Evolutionary conservation across 2,113 vertebrate genomes (phyloP), one percentile per base, ranked within the genome.

Genomic region (Oenanthe melanoleuca): DNA sequence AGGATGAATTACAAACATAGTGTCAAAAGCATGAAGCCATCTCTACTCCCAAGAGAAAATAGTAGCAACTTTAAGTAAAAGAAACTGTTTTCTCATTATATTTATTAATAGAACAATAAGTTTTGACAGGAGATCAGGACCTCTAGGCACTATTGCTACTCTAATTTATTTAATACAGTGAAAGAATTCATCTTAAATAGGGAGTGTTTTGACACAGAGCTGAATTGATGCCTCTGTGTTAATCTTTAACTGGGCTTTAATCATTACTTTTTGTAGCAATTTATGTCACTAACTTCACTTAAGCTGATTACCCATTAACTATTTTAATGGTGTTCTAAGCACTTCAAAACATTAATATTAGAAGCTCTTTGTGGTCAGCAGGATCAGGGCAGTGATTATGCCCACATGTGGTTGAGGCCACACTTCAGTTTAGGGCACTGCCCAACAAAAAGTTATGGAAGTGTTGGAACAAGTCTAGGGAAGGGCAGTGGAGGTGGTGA

Each of bases 61-160:
- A 55, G 31, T 21, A 75, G 18, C 6, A 67, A 82, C 17, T 93
- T 89, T 8, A 60, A 84, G 56, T 24, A 73, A 55, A 34, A 75
- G 20, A 31, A 75, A 67, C 49, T 85, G 31, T 64, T 71, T 94
- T 80, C 61, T 87, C 29, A 47, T 80, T 84, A 42, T 55, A 87
- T 84, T 91, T 74, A 38, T 72, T 71, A 38, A 57, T 28, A 67
- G 34, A 79, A 75, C 53, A 92, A 2, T 75, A 72, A 67, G 15
- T 78, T 92, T 85, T 90, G 63, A 88, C 66, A 64, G 50, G n/a
- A 72, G n/a, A 81, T 71, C 40, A 56, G 65, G 61, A 79, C 78
- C 61, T 67, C 28, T 72, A 87, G 81, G 70, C 44, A 79, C 40
- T 85, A 60, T 20, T 74, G n/a, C 56, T 89, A 29, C 64, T 79